Evolutionary conservation across 2,888 invertebrate species (phyloP), one percentile per base, ranked within the genome.

Genomic region (Ormyrus thymus): DNA sequence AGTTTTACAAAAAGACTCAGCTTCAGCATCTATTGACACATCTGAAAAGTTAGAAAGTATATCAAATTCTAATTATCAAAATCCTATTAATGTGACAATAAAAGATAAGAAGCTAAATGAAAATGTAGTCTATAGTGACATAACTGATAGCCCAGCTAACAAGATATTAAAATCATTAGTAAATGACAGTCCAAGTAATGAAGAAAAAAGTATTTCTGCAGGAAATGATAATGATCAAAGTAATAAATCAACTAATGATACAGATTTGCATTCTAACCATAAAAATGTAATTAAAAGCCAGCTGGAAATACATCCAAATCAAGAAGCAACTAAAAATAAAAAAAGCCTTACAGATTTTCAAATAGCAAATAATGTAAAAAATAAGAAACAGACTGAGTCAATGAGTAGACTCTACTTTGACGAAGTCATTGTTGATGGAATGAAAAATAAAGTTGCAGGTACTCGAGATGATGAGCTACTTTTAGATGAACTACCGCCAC

Each of bases 81-180:
- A 86, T 78, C 88, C 89, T 75, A 86, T 89, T 82, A 89, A 89
- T 77, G 87, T 87, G 84, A 89, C 89, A 84, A 88, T 89, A 88
- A 87, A 85, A 9, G 87, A 87, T 76, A 87, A 88, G 59, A 89
- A 87, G 79, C 85, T 82, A 53, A 82, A 73, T 48, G 77, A 82
- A 7, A 58, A 83, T 62, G 72, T 76, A 46, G 55, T 61, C 55
- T 80, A 65, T 64, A 83, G 81, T 77, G 53, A 75, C 66, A 62
- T 70, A 58, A 81, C 82, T 74, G 81, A 83, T 71, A 82, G 74
- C 72, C 65, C 82, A 15, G 74, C 55, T 48, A 78, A 74, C 46
- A 81, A 76, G 11, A 80, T 79, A 29, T 62, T 46, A 29, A 62
- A 64, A 45, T 64, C 13, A 56, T 53, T 29, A 53, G 29, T 50